Conservation (phyloP, 2,888 invertebrate species). For the Mesochorus sp. region DNA sequence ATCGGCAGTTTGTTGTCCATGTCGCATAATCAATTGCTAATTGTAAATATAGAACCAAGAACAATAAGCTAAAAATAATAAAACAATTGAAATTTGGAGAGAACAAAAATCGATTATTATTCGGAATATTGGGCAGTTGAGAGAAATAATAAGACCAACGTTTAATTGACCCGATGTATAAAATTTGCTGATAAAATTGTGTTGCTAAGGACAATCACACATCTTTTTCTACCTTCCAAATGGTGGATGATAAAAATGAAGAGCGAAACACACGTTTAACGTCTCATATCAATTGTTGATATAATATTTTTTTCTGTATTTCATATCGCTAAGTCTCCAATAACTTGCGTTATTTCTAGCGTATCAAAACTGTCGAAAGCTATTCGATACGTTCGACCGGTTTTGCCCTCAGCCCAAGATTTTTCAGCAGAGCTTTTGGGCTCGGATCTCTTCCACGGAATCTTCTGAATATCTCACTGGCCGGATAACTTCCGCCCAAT, state of each 20-base stretch:
- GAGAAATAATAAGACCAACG: background rate
- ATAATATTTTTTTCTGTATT: background rate
- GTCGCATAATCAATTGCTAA: background rate
- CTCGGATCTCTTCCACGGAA: constrained; percentile 97
- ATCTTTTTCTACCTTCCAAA: background rate
- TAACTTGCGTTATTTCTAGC: background rate
- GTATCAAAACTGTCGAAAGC: background rate
- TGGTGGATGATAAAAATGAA: constrained; percentile 10
- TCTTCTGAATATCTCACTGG: constrained; percentile 93
- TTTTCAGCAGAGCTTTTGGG: constrained; percentile 89
- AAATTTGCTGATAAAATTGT: constrained; percentile 31
- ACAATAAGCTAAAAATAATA: background rate
- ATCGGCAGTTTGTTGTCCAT: background rate
- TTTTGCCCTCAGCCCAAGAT: constrained; percentile 83
- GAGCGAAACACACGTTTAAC: background rate
- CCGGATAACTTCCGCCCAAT: constrained; percentile 91
- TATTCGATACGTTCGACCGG: constrained; percentile 12
- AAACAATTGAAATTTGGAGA: background rate
- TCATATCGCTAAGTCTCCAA: background rate
- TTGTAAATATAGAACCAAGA: background rate
- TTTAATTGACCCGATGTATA: constrained; percentile 2
- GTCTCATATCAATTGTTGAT: background rate
- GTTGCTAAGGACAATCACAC: constrained; percentile 30
- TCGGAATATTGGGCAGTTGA: background rate
- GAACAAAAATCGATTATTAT: background rate